Conservation (phyloP, 2,797 vertebrate species). For the Mormyrops attenuatus region DNA sequence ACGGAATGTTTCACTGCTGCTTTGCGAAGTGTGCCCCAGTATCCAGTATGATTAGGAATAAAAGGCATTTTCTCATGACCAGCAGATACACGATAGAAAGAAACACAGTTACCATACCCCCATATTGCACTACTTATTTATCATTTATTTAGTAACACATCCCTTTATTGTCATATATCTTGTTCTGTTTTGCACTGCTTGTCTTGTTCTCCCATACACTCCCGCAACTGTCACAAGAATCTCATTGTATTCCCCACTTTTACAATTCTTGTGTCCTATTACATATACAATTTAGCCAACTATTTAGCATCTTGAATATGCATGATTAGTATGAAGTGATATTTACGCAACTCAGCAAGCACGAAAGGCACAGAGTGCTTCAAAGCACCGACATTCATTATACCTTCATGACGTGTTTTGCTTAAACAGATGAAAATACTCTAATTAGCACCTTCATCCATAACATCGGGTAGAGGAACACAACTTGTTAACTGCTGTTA, state of each 20-base stretch:
- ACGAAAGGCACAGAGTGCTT: background rate
- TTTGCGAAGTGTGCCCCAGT: background rate
- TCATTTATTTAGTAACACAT: background rate
- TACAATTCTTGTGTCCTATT: background rate
- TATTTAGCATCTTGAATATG: background rate
- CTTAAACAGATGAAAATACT: background rate
- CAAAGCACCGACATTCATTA: background rate
- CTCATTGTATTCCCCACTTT: background rate
- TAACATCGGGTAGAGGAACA: background rate
- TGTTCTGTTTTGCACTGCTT: background rate
- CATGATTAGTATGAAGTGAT: background rate
- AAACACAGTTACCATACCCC: background rate
- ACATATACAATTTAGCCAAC: background rate
- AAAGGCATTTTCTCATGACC: background rate
- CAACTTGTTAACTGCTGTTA: background rate
- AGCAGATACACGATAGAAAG: background rate
- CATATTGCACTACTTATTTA: background rate
- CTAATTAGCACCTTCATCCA: background rate
- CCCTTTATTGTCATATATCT: background rate
- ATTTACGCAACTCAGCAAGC: background rate
- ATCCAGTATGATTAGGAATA: background rate
- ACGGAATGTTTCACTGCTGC: background rate
- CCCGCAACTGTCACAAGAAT: background rate
- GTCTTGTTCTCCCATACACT: background rate
- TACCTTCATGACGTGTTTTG: background rate